Conservation (phyloP, 2,113 vertebrate species). For the Vidua chalybeata region DNA sequence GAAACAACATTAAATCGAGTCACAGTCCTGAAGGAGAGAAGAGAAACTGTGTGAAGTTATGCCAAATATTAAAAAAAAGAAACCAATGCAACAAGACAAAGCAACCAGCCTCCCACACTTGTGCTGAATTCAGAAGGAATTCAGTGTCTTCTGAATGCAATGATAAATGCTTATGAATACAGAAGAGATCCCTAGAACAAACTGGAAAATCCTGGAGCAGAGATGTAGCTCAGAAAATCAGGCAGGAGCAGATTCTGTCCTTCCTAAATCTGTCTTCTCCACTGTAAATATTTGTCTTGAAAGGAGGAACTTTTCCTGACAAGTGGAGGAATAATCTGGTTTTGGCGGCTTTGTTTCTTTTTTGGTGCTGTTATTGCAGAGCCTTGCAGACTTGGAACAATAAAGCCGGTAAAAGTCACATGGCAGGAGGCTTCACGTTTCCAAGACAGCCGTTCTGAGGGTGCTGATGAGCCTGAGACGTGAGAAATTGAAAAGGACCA, state of each 20-base stretch:
- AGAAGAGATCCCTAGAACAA: neutral
- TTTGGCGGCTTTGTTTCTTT: neutral
- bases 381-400: constrained; percentile 74
- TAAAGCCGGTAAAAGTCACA: constrained; percentile 73
- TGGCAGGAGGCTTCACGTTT: constrained; percentile 85
- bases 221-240: no score
- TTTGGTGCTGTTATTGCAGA: constrained; percentile 48
- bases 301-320: neutral
- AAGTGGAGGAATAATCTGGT: neutral
- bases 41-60: no score
- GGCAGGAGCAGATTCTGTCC: neutral
- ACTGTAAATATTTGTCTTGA: neutral
- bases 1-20: no score
- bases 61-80: no score
- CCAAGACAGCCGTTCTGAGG: constrained; percentile 91
- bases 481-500: neutral
- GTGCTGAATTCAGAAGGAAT: no score
- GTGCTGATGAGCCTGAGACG: constrained; percentile 68
- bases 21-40: no score
- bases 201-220: no score
- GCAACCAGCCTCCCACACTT: no score
- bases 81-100: no score
- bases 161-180: no score
- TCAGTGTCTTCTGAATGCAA: no score
- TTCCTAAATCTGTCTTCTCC: neutral